phyloP scores from a whole-genome alignment of 2,888 invertebrate genomes.

The Xestia ashworthii region DNA sequence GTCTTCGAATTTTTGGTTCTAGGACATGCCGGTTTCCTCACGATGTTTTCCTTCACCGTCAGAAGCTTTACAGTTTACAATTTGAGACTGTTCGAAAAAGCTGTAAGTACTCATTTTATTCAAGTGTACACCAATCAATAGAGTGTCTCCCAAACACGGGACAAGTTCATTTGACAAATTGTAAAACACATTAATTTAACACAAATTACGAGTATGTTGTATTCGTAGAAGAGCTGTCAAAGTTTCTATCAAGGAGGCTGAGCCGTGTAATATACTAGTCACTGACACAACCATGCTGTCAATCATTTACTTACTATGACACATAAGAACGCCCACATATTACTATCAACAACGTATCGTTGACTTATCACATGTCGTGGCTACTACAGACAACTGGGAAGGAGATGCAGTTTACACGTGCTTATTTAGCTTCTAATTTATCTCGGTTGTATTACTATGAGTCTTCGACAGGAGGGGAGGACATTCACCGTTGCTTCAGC shows the following conservation, averaged over 20 bases:
- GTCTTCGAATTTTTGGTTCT: no score
- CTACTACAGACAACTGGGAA: slow-evolving; percentile 1
- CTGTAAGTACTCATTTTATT: no score
- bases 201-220: neutral
- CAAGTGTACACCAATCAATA: neutral
- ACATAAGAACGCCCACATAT: slow-evolving; percentile 34
- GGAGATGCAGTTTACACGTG: slow-evolving; percentile 2
- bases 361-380: neutral
- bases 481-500: neutral
- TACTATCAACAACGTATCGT: slow-evolving; percentile 5
- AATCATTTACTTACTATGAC: slow-evolving; percentile 13
- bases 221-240: neutral
- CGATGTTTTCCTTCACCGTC: no score
- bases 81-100: neutral
- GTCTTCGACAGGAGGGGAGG: neutral
- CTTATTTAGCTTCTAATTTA: slow-evolving; percentile 12
- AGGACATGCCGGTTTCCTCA: no score
- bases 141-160: neutral
- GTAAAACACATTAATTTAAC: no score
- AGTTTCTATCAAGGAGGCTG: neutral
- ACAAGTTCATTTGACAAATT: neutral
- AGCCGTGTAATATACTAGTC: neutral
- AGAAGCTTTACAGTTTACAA: no score
- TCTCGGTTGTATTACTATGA: neutral
- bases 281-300: neutral